phyloP scores from a whole-genome alignment of 2,888 invertebrate species.

The Blera fallax region DNA sequence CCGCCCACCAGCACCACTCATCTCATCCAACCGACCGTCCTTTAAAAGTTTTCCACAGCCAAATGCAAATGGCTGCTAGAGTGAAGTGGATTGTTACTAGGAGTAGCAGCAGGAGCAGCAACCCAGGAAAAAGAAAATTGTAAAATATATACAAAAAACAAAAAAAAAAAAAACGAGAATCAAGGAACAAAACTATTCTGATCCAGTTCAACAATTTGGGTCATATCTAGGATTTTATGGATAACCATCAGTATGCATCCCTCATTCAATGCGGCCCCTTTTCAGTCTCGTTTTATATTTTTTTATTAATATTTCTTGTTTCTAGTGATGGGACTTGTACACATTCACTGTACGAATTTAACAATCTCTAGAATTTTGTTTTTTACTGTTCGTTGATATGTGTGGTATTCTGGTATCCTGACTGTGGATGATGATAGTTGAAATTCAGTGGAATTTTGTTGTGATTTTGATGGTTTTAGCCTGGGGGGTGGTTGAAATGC shows the following conservation, averaged over 20 bases:
- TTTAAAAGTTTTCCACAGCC: conserved; percentile 45
- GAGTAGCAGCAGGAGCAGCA: conserved; percentile 21
- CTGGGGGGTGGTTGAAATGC: conserved; percentile 21
- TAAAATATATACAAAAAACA: conserved; percentile 28
- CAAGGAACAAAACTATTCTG: conserved; percentile 56
- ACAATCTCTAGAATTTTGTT: conserved; percentile 27
- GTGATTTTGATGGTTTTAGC: conserved; percentile 43
- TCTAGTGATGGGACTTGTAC: conserved; percentile 54
- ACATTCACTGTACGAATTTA: conserved; percentile 58
- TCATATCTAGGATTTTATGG: conserved; percentile 72
- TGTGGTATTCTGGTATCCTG: conserved; percentile 58
- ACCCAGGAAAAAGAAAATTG: conserved; percentile 41
- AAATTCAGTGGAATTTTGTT: conserved; percentile 57
- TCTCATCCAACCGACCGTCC: conserved; percentile 50
- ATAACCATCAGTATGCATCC: conserved; percentile 68
- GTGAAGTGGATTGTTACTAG: conserved; percentile 45
- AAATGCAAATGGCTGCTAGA: conserved; percentile 65
- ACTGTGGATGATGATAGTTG: conserved; percentile 54
- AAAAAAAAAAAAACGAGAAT: neutral
- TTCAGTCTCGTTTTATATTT: conserved; percentile 18
- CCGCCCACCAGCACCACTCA: neutral
- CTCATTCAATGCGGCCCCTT: conserved; percentile 40
- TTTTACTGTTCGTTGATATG: conserved; percentile 47
- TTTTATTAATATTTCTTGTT: conserved; percentile 36
- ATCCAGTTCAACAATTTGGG: conserved; percentile 73